Evolutionary conservation across 2,797 vertebrate species (phyloP).

Genomic region (Lutjanus campechanus): DNA sequence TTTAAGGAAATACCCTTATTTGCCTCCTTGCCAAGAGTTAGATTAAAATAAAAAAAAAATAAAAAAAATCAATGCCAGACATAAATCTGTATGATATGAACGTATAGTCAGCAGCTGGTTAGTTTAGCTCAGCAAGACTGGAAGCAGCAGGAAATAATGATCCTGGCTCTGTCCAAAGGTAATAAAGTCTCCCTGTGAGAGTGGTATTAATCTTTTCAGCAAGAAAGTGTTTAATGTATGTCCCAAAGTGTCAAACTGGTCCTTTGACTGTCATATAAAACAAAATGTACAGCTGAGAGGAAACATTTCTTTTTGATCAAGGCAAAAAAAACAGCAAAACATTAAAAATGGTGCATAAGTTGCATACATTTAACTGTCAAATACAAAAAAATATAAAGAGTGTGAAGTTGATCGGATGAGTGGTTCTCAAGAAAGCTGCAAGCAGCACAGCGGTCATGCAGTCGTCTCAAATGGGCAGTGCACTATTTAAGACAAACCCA

Average conservation of each 20-base stretch:
- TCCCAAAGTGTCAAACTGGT: neutral
- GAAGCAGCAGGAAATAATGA: too few species aligned
- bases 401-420: too few species aligned
- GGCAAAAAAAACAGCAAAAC: neutral
- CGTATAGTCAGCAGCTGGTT: neutral
- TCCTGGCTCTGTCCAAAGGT: neutral
- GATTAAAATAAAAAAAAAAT: too few species aligned
- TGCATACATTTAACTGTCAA: neutral
- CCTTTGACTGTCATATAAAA: neutral
- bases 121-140: slow-evolving; percentile 2
- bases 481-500: neutral
- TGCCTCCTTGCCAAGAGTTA: neutral
- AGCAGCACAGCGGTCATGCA: too few species aligned
- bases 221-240: neutral
- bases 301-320: neutral
- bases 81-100: neutral
- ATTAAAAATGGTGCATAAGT: neutral
- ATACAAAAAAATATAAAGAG: neutral
- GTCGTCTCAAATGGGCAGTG: too few species aligned
- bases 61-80: neutral
- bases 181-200: neutral
- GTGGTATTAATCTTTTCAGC: neutral
- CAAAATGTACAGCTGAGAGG: neutral
- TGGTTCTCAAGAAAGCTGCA: too few species aligned
- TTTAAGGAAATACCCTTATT: neutral